Percentiles rank a stretch among this genome's conserved stretches.
phyloP scores from a whole-genome alignment of 64 coral and sea anemone species.

The Montipora foliosa region DNA sequence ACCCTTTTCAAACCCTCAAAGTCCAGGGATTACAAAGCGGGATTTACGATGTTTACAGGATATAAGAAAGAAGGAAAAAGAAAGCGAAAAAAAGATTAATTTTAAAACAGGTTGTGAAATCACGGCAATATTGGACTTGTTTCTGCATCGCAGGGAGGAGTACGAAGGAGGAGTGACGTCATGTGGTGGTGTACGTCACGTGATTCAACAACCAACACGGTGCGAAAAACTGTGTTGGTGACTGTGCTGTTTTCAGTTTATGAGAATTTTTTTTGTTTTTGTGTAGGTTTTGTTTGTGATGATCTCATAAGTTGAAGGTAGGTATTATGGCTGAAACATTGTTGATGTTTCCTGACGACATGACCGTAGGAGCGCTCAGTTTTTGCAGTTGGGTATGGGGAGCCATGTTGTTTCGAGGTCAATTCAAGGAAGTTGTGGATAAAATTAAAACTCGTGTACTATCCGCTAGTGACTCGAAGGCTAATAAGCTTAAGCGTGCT shows the following conservation, averaged over 20 bases:
- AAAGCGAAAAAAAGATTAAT: no score
- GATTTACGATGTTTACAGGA: no score
- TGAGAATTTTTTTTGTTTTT: slow-evolving; percentile 37
- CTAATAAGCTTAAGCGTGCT: neutral
- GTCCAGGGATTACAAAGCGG: no score
- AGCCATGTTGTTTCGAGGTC: slow-evolving; percentile 51
- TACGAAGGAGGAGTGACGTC: slow-evolving; percentile 15
- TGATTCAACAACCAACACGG: neutral
- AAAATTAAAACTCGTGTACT: neutral
- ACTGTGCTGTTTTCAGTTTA: slow-evolving; percentile 49
- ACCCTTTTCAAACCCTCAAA: no score
- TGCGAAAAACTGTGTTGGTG: slow-evolving; percentile 17
- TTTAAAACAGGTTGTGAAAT: no score
- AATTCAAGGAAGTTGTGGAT: neutral
- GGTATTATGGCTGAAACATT: neutral
- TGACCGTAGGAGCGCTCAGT: neutral
- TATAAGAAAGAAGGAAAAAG: no score
- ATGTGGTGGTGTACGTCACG: neutral
- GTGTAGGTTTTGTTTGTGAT: slow-evolving; percentile 6
- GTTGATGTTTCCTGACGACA: neutral
- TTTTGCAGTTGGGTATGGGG: slow-evolving; percentile 40
- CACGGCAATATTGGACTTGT: no score
- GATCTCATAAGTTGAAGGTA: slow-evolving; percentile 30
- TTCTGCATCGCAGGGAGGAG: neutral
- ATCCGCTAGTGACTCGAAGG: neutral